Percentiles rank a stretch among this genome's conserved stretches.
These are phyloP conservation scores for Phoronis australis DNA, from an alignment of 2,888 invertebrate genomes.

Conservation along the genomic window DNA sequence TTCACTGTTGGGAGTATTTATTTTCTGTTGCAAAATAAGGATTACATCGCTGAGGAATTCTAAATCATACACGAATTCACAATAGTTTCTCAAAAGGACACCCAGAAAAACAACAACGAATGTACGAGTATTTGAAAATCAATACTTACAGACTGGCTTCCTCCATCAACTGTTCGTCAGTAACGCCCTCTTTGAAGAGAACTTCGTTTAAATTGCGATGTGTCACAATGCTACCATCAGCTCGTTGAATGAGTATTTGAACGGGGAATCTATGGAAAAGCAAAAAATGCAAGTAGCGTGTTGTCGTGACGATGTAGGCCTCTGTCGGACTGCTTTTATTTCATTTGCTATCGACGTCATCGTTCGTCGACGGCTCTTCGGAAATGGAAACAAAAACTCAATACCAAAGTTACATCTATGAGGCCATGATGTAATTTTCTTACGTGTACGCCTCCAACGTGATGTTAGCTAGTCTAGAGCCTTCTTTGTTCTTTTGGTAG, in stretches of 20 bases:
- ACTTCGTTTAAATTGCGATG: slow-evolving; percentile 24
- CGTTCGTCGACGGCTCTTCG: neutral
- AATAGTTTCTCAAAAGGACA: too few species aligned
- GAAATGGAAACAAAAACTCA: neutral
- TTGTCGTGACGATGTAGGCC: neutral
- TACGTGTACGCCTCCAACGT: slow-evolving; percentile 7
- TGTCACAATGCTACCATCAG: slow-evolving; percentile 22
- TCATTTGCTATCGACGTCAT: neutral
- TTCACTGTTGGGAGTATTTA: too few species aligned
- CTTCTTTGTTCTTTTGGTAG: neutral
- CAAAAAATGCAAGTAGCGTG: too few species aligned
- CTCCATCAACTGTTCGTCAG: too few species aligned
- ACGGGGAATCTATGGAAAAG: slow-evolving; percentile 33
- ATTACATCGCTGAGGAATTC: too few species aligned
- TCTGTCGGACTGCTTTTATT: neutral
- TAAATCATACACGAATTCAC: too few species aligned
- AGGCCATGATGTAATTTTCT: neutral
- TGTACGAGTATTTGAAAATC: too few species aligned
- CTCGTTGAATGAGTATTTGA: slow-evolving; percentile 18
- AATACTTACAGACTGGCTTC: too few species aligned
- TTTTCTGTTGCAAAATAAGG: too few species aligned
- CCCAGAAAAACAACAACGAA: too few species aligned
- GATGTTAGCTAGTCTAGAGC: neutral
- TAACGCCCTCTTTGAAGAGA: slow-evolving; percentile 1
- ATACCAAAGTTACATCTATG: neutral